Conservation (phyloP, 2,113 vertebrate genomes). For the Indri indri region DNA sequence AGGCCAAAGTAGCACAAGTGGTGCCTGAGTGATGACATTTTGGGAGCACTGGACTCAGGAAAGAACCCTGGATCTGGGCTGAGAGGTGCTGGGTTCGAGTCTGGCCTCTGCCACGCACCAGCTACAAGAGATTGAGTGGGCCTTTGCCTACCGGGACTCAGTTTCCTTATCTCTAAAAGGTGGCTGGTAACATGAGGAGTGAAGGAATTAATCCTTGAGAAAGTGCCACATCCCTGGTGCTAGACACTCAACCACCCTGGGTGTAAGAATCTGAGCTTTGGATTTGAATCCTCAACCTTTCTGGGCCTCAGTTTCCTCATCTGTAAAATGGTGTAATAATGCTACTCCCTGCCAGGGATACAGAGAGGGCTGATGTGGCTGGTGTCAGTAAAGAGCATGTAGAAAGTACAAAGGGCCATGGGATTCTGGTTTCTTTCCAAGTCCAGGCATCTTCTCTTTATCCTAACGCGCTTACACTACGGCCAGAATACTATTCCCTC, state of each 20-base stretch:
- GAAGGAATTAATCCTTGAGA: not conserved
- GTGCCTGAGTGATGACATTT: not conserved
- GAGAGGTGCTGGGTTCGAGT: not conserved
- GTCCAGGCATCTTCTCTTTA: fast-evolving
- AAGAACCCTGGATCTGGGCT: not conserved
- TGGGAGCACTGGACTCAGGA: not conserved
- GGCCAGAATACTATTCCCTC: not conserved
- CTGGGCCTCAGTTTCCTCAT: not conserved
- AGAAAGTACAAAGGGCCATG: fast-evolving
- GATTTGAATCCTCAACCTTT: not conserved
- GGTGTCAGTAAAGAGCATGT: not conserved
- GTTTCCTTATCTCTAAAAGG: not conserved
- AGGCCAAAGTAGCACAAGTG: not conserved
- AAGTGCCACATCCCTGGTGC: fast-evolving
- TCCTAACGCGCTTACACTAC: fast-evolving
- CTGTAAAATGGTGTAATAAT: not conserved
- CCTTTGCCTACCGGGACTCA: not conserved
- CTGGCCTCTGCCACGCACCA: not conserved
- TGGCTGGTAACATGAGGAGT: not conserved
- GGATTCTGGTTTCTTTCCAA: not conserved
- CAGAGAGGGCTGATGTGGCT: fast-evolving
- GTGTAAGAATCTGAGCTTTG: not conserved
- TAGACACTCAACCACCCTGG: not conserved
- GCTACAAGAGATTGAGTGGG: not conserved
- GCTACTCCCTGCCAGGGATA: not conserved